A percentile compares a stretch with the other conserved stretches of the same genome.
phyloP scores from a whole-genome alignment of 2,113 vertebrate genomes.

The Brachypodius melanocephalos region DNA sequence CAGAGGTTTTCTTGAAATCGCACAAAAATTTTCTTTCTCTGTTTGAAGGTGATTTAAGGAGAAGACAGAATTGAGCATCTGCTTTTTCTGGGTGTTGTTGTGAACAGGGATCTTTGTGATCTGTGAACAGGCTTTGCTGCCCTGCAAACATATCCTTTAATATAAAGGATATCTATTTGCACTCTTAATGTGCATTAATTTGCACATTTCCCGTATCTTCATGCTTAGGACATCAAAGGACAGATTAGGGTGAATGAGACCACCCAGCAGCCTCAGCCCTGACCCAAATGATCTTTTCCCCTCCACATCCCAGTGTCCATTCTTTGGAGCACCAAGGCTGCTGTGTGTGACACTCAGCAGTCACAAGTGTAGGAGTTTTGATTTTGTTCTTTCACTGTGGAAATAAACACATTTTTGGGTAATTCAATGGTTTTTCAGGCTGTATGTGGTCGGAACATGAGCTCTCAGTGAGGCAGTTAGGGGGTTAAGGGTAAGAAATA shows the following conservation, averaged over 20 bases:
- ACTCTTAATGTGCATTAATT: not conserved
- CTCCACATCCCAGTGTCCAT: fast-evolving
- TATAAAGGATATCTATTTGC: not conserved
- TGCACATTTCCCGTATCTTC: not conserved
- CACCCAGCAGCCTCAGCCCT: not conserved
- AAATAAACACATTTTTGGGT: not conserved
- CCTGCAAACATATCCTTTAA: not conserved
- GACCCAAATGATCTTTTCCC: not conserved
- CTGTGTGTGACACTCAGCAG: not conserved
- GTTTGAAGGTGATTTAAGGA: not conserved
- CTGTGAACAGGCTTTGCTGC: not conserved
- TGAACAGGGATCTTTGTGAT: not conserved
- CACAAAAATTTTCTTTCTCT: not conserved
- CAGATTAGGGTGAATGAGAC: not conserved
- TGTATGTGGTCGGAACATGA: not conserved
- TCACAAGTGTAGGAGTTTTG: not conserved
- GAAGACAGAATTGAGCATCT: not conserved
- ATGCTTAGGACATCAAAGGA: not conserved
- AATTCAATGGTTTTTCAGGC: not conserved
- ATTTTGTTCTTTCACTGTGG: not conserved
- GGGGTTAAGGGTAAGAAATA: not conserved
- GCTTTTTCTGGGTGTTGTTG: not conserved
- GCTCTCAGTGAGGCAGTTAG: not conserved
- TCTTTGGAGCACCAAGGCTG: not conserved
- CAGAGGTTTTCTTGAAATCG: not conserved